phyloP scores from a whole-genome alignment of 2,797 vertebrate genomes.

The Heteromormyrus szaboi region DNA sequence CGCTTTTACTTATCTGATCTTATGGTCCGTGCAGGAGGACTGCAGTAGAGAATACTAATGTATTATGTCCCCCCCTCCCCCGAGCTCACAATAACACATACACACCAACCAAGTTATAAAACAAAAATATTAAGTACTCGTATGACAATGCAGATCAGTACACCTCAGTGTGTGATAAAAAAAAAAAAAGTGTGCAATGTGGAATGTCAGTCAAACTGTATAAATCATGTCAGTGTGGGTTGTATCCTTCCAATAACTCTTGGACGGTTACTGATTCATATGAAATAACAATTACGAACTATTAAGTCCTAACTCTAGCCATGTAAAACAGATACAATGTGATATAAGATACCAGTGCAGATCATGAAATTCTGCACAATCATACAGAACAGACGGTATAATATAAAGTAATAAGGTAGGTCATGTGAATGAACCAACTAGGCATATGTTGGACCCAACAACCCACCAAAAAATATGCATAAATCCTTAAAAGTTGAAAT shows the following conservation, averaged over 20 bases:
- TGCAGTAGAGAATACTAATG: not conserved
- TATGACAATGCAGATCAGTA: too few species aligned
- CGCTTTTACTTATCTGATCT: not conserved
- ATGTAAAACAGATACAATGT: not conserved
- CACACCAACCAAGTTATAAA: too few species aligned
- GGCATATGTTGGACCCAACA: too few species aligned
- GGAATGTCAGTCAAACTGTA: not conserved
- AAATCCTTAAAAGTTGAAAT: not conserved
- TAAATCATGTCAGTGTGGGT: not conserved
- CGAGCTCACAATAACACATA: too few species aligned
- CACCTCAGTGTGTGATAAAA: too few species aligned
- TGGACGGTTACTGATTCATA: not conserved
- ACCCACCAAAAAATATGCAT: not conserved
- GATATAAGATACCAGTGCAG: not conserved
- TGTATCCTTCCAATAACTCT: not conserved
- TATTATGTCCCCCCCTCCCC: not conserved
- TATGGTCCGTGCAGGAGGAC: not conserved
- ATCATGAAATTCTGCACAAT: not conserved
- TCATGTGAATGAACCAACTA: too few species aligned
- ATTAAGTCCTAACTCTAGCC: too few species aligned
- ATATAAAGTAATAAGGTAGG: not conserved
- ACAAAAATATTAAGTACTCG: too few species aligned
- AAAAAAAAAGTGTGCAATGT: not conserved
- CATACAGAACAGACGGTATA: not conserved
- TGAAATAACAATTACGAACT: too few species aligned